phyloP scores from a whole-genome alignment of 2,113 vertebrate species.

The Pangasianodon gigas region DNA sequence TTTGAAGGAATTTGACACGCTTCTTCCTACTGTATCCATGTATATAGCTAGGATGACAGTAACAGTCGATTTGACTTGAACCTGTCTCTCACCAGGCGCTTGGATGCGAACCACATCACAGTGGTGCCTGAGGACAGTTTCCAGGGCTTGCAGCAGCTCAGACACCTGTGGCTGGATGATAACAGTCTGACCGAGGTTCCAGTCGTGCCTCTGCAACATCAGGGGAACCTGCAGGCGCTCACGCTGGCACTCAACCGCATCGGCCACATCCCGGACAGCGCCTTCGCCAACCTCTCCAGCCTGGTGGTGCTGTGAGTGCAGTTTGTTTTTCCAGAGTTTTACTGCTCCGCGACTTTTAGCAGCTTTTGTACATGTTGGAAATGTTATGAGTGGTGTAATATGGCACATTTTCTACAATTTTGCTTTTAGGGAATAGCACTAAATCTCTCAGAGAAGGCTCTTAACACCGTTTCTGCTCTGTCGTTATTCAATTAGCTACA shows the following conservation, averaged over 20 bases:
- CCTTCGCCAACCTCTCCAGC: conserved; percentile 93
- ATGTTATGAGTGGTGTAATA: background rate
- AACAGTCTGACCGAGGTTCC: conserved; percentile 91
- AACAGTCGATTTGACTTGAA: background rate
- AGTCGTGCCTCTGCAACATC: conserved; percentile 82
- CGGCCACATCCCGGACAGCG: conserved; percentile 85
- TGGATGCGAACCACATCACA: conserved; percentile 95
- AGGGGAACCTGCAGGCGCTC: conserved; percentile 89
- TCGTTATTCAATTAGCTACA: background rate
- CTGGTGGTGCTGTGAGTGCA: conserved; percentile 93
- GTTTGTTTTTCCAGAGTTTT: background rate
- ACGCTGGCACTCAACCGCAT: conserved; percentile 95
- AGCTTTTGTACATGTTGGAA: background rate
- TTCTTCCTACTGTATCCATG: background rate
- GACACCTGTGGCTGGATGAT: conserved; percentile 97
- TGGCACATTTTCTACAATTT: background rate
- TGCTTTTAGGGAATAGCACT: background rate
- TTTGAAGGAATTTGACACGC: background rate
- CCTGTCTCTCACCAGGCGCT: conserved; percentile 72
- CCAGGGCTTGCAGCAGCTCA: conserved; percentile 88
- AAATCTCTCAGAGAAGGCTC: background rate
- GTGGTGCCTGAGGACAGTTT: conserved; percentile 91
- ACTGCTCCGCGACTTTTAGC: background rate
- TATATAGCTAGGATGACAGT: background rate
- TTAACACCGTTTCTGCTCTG: background rate